phyloP scores from a whole-genome alignment of 2,888 invertebrate genomes.

The Lycaena phlaeas region DNA sequence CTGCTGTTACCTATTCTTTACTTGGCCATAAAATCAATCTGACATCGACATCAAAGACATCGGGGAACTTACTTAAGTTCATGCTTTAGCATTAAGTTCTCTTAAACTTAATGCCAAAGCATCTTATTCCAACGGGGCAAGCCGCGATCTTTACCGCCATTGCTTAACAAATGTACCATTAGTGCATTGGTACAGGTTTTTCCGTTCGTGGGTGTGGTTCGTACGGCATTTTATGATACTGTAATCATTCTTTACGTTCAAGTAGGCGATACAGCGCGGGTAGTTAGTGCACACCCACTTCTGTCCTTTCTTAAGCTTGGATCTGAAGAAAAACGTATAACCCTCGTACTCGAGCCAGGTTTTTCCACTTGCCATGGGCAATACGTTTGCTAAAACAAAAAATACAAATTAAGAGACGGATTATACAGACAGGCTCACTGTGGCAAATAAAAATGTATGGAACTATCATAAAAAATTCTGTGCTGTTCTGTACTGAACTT shows the following conservation, averaged over 20 bases:
- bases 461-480: too few relatives aligned
- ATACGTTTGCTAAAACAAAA: constrained; percentile 18
- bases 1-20: too few relatives aligned
- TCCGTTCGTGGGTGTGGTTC: constrained; percentile 26
- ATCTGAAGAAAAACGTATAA: constrained; percentile 26
- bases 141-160: too few relatives aligned
- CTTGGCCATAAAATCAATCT: too few relatives aligned
- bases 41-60: too few relatives aligned
- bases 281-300: constrained; percentile 27
- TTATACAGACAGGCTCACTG: too few relatives aligned
- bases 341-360: constrained; percentile 21
- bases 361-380: constrained; percentile 22
- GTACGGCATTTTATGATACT: constrained; percentile 21
- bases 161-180: constrained; percentile 24
- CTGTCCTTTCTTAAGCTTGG: constrained; percentile 17
- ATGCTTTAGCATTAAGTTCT: too few relatives aligned
- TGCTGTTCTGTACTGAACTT: too few relatives aligned
- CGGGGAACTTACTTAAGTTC: too few relatives aligned
- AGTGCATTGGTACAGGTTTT: constrained; percentile 21
- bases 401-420: background rate
- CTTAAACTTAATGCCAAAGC: too few relatives aligned
- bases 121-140: too few relatives aligned
- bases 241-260: constrained; percentile 29
- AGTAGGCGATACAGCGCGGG: constrained; percentile 24
- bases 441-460: too few relatives aligned